Conservation (phyloP, 1,140 invertebrate genomes). For the Ectropis grisescens region DNA sequence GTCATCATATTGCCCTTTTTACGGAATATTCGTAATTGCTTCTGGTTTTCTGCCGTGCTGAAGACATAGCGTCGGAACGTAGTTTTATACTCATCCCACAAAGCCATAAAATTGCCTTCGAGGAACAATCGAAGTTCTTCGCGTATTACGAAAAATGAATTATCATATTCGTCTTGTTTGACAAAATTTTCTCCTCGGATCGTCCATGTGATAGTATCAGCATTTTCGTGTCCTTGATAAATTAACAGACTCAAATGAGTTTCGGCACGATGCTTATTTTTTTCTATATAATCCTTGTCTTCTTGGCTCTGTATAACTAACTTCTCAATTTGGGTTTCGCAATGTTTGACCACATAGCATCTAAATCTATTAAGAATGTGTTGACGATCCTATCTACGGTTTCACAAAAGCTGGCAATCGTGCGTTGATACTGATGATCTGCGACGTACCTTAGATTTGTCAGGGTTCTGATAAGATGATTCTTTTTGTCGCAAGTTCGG, state of each 20-base stretch:
- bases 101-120: constrained; percentile 41
- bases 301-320: constrained; percentile 36
- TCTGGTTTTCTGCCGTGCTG: constrained; percentile 52
- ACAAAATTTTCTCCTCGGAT: constrained; percentile 54
- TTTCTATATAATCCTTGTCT: no score
- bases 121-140: constrained; percentile 49
- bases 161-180: constrained; percentile 53
- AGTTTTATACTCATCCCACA: constrained; percentile 56
- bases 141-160: constrained; percentile 35
- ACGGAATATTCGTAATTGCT: constrained; percentile 43
- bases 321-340: constrained; percentile 30
- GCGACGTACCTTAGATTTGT: constrained; percentile 41
- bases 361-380: constrained; percentile 52
- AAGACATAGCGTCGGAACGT: constrained; percentile 46
- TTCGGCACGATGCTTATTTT: no score
- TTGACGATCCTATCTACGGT: constrained; percentile 53
- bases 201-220: constrained; percentile 46
- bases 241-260: constrained; percentile 49
- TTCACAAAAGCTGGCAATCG: constrained; percentile 49
- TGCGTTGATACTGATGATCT: constrained; percentile 55
- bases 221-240: constrained; percentile 43
- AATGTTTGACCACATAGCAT: constrained; percentile 36
- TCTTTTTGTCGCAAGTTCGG: constrained; percentile 49
- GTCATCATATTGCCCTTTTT: constrained; percentile 60
- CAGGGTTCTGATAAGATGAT: constrained; percentile 36